Evolutionary conservation across 1,140 invertebrate species (phyloP), one percentile per base, ranked within the genome.

Genomic region (Heliconius himera): DNA sequence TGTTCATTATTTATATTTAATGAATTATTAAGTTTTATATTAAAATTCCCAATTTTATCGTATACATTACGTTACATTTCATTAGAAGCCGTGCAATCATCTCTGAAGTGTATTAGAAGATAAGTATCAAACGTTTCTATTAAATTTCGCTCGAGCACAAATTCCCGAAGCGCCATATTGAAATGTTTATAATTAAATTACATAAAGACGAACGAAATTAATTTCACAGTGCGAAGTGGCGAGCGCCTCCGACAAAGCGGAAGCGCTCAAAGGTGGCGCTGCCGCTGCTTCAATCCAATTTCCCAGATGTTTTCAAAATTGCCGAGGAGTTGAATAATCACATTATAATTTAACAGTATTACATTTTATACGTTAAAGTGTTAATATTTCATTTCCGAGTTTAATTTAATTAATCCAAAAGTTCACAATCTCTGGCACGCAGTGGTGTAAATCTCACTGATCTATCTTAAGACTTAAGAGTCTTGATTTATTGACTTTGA

Each of bases 381-480:
- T 94, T 95, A 95, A 95, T 95, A 95, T 95, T 95, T 95, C 93
- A 95, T 94, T 94, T 94, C 92, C 89, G 94, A 95, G 91, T 94
- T 95, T 94, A 95, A 95, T 95, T 95, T 93, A 95, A 95, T 95
- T 95, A 95, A 95, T 94, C 94, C 93, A 84, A 88, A 89, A 92
- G 83, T 91, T 89, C 79, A 84, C 78, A 84, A 82, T 88, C 87
- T 84, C 83, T 72, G 76, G 81, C 83, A 85, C 78, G 85, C 72
- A 79, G 79, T 78, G 77, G 76, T 81, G 78, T 79, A 83, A 74
- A 73, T 79, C 84, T 83, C 73, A 77, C 41, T 75, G 89, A 90
- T 85, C 84, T 77, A 81, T 93, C 88, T 88, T 83, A 82, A 74
- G 89, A 90, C 73, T 82, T 70, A 41, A 3, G 38, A 41, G 70